These are phyloP conservation scores for Tragulus kanchil DNA, from an alignment of 2,113 vertebrate species.

Conservation along the genomic window DNA sequence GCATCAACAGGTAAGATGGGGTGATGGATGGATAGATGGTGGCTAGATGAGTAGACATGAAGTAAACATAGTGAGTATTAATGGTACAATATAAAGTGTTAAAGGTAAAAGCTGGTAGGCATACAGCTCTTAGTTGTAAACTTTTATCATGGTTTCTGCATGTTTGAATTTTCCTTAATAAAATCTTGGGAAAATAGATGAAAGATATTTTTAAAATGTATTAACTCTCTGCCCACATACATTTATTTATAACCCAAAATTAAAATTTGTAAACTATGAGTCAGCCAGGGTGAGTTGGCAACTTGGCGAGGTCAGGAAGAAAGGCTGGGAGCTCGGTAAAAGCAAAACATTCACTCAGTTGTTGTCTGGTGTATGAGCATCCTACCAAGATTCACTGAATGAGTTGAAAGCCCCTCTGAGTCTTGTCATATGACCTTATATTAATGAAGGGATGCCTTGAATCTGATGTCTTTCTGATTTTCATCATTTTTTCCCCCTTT, in stretches of 20 bases:
- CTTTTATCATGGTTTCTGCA: conserved; percentile 35
- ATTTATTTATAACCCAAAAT: conserved; percentile 35
- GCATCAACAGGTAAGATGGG: not conserved
- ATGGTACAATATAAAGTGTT: not conserved
- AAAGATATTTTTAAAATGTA: not conserved
- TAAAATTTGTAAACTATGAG: not conserved
- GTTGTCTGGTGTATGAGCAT: not conserved
- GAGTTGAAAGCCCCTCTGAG: not conserved
- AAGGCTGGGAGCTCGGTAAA: not conserved
- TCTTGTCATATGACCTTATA: not conserved
- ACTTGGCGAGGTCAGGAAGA: not conserved
- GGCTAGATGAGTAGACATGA: not conserved
- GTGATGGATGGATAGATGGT: not conserved
- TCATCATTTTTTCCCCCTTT: not conserved
- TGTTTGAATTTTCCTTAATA: conserved; percentile 15
- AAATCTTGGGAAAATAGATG: not conserved
- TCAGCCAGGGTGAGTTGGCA: not conserved
- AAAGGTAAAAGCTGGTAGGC: not conserved
- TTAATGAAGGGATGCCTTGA: not conserved
- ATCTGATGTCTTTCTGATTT: not conserved
- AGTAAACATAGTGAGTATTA: not conserved
- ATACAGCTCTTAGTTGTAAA: not conserved
- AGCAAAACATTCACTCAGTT: not conserved
- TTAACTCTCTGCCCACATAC: not conserved
- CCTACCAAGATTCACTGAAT: not conserved